Conservation (phyloP, 1,140 invertebrate genomes). For the Alviniconcha marisindica region DNA sequence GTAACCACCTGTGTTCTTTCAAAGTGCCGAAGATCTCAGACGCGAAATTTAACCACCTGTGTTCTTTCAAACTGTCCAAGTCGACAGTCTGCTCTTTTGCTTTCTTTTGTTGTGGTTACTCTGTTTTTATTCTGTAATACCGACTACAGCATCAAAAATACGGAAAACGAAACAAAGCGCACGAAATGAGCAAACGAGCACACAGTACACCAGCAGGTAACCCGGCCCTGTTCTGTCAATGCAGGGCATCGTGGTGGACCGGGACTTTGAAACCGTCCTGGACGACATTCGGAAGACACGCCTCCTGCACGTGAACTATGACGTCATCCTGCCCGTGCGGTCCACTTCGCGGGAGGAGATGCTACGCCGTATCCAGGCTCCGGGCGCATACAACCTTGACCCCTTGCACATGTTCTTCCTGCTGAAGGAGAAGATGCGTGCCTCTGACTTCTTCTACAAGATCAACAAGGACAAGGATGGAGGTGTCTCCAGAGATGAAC, state of each 20-base stretch:
- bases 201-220: no score
- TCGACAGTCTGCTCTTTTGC: no score
- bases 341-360: conserved; percentile 52
- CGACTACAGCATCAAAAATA: no score
- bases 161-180: no score
- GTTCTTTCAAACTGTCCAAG: no score
- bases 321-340: conserved; percentile 56
- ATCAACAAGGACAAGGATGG: conserved; percentile 64
- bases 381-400: conserved; percentile 58
- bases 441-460: conserved; percentile 64
- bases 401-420: conserved; percentile 59
- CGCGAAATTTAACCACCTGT: no score
- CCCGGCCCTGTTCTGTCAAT: background rate
- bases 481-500: conserved; percentile 54
- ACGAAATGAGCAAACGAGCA: no score
- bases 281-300: conserved; percentile 44
- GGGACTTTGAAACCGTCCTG: conserved; percentile 53
- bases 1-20: no score
- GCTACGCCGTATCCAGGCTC: conserved; percentile 50
- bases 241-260: conserved; percentile 59
- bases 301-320: conserved; percentile 54
- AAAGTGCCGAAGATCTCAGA: no score
- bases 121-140: no score
- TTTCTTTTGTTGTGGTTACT: background rate
- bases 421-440: conserved; percentile 60